Evolutionary conservation across 2,797 vertebrate genomes (phyloP).

Genomic region (Bradypodion ventrale): DNA sequence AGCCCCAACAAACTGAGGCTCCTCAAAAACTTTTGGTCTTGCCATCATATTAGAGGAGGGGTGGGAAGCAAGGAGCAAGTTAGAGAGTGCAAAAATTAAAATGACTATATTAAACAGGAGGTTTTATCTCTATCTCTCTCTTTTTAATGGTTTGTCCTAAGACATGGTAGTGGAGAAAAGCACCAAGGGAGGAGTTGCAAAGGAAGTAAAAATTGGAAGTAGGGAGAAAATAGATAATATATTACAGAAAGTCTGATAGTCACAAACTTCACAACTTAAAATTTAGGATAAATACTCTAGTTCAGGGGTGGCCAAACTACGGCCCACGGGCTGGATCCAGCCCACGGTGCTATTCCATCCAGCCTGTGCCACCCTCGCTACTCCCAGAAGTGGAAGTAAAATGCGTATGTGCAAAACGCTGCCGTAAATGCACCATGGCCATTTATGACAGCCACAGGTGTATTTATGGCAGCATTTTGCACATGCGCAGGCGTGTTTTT

Average conservation of each 20-base stretch:
- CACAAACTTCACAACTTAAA: neutral
- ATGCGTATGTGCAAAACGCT: too few species aligned
- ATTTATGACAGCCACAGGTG: too few species aligned
- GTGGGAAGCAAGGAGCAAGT: neutral
- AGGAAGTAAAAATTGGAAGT: slow-evolving; percentile 1
- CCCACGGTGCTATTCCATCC: too few species aligned
- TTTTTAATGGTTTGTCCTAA: neutral
- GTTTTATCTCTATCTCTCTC: neutral
- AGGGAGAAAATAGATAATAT: slow-evolving; percentile 6
- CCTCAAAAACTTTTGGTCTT: neutral
- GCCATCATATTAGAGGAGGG: neutral
- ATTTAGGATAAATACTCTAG: neutral
- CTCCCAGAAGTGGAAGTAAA: too few species aligned
- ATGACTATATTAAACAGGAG: neutral
- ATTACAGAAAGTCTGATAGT: neutral
- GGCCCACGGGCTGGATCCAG: too few species aligned
- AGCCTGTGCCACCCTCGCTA: too few species aligned
- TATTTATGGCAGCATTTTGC: too few species aligned
- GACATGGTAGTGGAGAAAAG: neutral
- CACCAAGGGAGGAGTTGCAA: neutral
- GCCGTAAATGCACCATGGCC: too few species aligned
- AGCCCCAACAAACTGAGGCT: neutral
- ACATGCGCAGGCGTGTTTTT: too few species aligned
- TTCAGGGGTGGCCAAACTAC: too few species aligned
- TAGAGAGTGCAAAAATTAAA: neutral